A percentile compares a stretch with the other conserved stretches of the same genome.
Evolutionary conservation across 2,797 vertebrate genomes (phyloP).

Genomic region (Cichlasoma orientale): DNA sequence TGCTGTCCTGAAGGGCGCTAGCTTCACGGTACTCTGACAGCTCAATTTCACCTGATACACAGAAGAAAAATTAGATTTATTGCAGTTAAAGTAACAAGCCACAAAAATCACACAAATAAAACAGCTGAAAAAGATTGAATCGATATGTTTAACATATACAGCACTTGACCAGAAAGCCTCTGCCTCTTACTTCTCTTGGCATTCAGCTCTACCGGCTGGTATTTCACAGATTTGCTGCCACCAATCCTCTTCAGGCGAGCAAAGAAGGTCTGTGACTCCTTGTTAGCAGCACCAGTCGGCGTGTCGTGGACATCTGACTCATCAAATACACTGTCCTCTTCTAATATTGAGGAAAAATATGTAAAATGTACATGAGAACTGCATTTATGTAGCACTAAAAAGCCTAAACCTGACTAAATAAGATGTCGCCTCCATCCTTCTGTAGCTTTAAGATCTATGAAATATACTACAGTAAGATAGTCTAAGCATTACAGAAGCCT

Average conservation of each 20-base stretch:
- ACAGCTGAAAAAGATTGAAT: background rate
- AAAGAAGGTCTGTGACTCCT: constrained; percentile 99
- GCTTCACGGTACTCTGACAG: constrained; percentile 96
- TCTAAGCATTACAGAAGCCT: background rate
- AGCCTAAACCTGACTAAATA: background rate
- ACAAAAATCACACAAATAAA: constrained; percentile 10
- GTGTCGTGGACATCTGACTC: constrained; percentile 99
- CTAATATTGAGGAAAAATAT: constrained; percentile 68
- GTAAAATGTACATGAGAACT: constrained; percentile 2
- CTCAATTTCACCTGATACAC: constrained; percentile 92
- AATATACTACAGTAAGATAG: background rate
- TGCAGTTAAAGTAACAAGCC: constrained; percentile 10
- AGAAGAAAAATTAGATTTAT: constrained; percentile 7
- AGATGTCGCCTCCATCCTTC: background rate
- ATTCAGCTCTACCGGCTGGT: constrained; percentile 97
- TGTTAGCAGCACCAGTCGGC: constrained; percentile 94
- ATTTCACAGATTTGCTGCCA: constrained; percentile 98
- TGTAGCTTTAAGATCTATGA: background rate
- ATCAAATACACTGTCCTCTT: constrained; percentile 99
- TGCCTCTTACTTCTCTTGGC: constrained; percentile 94
- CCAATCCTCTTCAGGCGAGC: constrained; percentile 98
- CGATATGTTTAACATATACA: constrained; percentile 8
- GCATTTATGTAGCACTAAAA: background rate
- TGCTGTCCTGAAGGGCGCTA: constrained; percentile 91
- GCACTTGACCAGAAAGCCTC: constrained; percentile 43